Percentiles rank a stretch among this genome's conserved stretches.
Conservation (phyloP, 2,888 invertebrate species). For the Trichacis sp. region DNA sequence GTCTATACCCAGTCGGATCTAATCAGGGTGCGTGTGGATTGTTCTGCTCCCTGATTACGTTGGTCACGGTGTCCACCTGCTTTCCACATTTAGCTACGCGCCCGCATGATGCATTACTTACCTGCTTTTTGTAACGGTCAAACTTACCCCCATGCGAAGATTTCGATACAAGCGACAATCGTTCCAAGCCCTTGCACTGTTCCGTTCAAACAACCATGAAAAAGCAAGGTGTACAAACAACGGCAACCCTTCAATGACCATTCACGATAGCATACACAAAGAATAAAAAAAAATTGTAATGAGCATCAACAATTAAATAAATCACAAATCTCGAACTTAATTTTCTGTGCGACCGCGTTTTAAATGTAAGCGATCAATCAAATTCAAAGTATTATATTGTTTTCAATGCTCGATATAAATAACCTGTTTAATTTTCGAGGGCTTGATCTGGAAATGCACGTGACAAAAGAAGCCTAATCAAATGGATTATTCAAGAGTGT, state of each 20-base stretch:
- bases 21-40: constrained; percentile 50
- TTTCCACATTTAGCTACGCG: constrained; percentile 32
- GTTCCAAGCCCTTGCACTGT: constrained; percentile 30
- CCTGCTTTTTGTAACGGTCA: constrained; percentile 59
- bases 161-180: constrained; percentile 49
- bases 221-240: constrained; percentile 27
- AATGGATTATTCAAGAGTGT: constrained; percentile 15
- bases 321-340: neutral
- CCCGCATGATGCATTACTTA: constrained; percentile 42
- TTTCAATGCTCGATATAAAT: constrained; percentile 14
- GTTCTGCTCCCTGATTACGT: constrained; percentile 51
- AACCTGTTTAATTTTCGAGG: constrained; percentile 29
- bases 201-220: constrained; percentile 33
- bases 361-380: neutral
- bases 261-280: constrained; percentile 11
- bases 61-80: constrained; percentile 60
- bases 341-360: neutral
- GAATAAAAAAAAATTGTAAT: neutral
- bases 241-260: constrained; percentile 19
- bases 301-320: neutral
- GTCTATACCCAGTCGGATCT: constrained; percentile 46
- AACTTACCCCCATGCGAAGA: constrained; percentile 58
- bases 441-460: constrained; percentile 29
- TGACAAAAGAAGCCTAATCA: constrained; percentile 39
- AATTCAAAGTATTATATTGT: neutral